Base-by-base conservation (phyloP, 35 echinoderm and acorn worm genomes). In the Ophioderma brevispina region DNA sequence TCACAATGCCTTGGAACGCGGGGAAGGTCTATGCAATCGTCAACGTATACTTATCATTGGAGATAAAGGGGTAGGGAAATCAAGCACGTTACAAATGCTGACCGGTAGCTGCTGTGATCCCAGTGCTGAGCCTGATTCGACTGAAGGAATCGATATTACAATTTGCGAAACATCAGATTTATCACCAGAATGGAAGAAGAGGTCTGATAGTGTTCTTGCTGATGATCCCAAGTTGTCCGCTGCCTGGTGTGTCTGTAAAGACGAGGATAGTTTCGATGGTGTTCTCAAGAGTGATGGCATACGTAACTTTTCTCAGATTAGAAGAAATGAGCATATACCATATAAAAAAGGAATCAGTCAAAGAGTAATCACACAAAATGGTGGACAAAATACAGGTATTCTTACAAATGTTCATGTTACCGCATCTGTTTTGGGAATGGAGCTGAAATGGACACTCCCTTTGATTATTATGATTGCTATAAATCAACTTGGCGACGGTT, bases 11-110 rank as follows among this genome's bases (percentile, higher is more conserved):
- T 31, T 85, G 31, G 39, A 64, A 0, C 18, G 23, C 6, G 83
- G 83, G 19, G 33, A 31, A 5, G 14, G 35, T 23, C 31, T 34
- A 21, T 85, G 83, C 33, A 85, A 85, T 39, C 31, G 83, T 36
- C 55, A 64, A 13, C 34, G 83, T 35, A 70, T 64, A 52, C 15
- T 85, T 11, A 85, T 59, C 33, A 39, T 85, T 85, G 83, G 83
- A 1, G 83, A 85, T 23, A 85, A 85, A 36, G 83, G 83, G 14
- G 83, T 85, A 1, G 83, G 83, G 33, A 85, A 85, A 34, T 64
- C 83, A 43, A 85, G 83, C 23, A 63, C 55, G 32, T 40, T 85
- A 37, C 43, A 85, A 33, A 64, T 64, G 46, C 83, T 85, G n/a
- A 33, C 35, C 13, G 83, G 83, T 14, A 55, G 63, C 6, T 32